Evolutionary conservation across 2,888 invertebrate genomes (phyloP).

Genomic region (Heliconius charithonia): DNA sequence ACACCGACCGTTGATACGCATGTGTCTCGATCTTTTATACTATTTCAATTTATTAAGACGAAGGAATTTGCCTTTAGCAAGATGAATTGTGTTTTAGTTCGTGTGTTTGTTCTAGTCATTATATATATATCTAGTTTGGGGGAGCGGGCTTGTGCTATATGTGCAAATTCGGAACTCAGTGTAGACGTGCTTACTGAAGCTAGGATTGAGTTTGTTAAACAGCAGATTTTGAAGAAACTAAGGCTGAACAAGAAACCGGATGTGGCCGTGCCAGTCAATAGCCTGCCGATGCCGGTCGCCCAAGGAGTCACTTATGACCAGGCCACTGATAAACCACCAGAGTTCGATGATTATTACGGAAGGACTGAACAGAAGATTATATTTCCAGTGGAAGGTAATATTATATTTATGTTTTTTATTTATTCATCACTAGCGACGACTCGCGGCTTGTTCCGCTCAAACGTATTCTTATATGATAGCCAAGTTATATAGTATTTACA

Average conservation of each 20-base stretch:
- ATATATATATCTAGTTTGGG: constrained; percentile 62
- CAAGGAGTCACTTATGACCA: constrained; percentile 87
- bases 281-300: constrained; percentile 89
- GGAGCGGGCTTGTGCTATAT: constrained; percentile 70
- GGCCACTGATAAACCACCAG: constrained; percentile 82
- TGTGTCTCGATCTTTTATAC: constrained; percentile 68
- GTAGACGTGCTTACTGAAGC: constrained; percentile 86
- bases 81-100: constrained; percentile 40
- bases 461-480: too few species aligned
- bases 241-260: constrained; percentile 89
- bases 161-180: constrained; percentile 74
- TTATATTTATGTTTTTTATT: neutral
- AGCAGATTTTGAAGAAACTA: constrained; percentile 92
- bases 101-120: constrained; percentile 66
- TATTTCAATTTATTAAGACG: constrained; percentile 72
- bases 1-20: constrained; percentile 61
- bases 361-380: constrained; percentile 93
- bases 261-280: constrained; percentile 84
- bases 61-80: constrained; percentile 57
- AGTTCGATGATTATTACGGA: constrained; percentile 91
- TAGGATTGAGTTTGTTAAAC: constrained; percentile 91
- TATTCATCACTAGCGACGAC: too few species aligned
- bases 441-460: too few species aligned
- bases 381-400: constrained; percentile 89
- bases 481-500: too few species aligned